These are phyloP conservation scores for Bucco capensis DNA, from an alignment of 2,113 vertebrate species.

Conservation along the genomic window DNA sequence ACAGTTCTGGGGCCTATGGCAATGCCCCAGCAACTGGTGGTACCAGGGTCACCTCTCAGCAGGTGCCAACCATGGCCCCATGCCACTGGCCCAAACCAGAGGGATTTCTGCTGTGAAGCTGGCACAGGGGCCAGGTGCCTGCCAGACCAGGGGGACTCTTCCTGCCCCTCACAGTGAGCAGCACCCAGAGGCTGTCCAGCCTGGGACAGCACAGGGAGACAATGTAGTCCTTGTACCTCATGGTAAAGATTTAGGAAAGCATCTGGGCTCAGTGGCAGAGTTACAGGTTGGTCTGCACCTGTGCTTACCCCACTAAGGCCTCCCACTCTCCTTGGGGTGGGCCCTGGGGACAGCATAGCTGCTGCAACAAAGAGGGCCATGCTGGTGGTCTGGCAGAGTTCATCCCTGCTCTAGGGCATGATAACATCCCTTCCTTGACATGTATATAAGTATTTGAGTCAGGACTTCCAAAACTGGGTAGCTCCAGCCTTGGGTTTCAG, in stretches of 20 bases:
- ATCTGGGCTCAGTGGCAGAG: accelerated
- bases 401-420: neutral
- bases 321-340: accelerated
- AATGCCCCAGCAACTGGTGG: neutral
- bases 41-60: neutral
- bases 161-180: neutral
- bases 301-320: accelerated
- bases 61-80: accelerated
- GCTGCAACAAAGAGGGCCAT: neutral
- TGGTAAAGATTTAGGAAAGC: neutral
- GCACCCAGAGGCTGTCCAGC: neutral
- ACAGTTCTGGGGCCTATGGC: neutral
- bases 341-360: neutral
- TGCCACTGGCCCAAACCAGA: neutral
- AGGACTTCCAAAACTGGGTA: neutral
- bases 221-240: accelerated
- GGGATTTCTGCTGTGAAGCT: accelerated
- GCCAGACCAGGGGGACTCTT: neutral
- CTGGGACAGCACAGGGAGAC: neutral
- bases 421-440: neutral
- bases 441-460: neutral
- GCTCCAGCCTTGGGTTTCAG: neutral
- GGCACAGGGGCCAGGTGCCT: neutral
- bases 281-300: neutral
- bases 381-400: neutral